Evolutionary conservation across 2,797 vertebrate species (phyloP).

Genomic region (Onychomys torridus): DNA sequence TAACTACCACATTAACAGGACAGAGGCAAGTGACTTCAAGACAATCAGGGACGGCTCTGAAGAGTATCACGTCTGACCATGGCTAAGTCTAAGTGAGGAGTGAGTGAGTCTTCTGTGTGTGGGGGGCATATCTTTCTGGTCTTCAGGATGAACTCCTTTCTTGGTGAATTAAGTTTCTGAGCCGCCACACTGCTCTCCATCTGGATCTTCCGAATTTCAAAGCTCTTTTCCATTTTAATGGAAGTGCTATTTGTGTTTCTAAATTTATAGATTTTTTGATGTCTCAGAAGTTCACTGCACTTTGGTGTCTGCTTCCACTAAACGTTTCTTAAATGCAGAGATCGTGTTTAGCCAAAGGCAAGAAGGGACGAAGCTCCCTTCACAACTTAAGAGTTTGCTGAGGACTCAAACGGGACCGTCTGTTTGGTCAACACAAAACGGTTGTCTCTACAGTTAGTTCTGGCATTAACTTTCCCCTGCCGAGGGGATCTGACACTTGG

Average conservation of each 20-base stretch:
- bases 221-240: conserved; percentile 35
- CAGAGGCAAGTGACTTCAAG: background rate
- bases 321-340: conserved; percentile 62
- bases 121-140: background rate
- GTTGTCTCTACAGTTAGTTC: conserved; percentile 14
- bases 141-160: background rate
- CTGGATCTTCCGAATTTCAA: background rate
- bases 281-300: conserved; percentile 53
- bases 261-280: conserved; percentile 59
- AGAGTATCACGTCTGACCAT: background rate
- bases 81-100: background rate
- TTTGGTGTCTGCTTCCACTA: conserved; percentile 1
- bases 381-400: conserved; percentile 39
- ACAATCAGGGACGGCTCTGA: background rate
- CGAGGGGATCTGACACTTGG: background rate
- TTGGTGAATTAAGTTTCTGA: background rate
- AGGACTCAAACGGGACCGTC: conserved; percentile 50
- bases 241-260: conserved; percentile 58
- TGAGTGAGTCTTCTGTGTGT: background rate
- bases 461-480: background rate
- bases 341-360: conserved; percentile 64
- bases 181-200: background rate
- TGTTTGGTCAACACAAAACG: background rate
- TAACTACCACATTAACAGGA: background rate
- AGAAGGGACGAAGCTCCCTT: conserved; percentile 16